These are phyloP conservation scores for Anastrepha ludens DNA, from an alignment of 1,140 invertebrate species.

Conservation along the genomic window DNA sequence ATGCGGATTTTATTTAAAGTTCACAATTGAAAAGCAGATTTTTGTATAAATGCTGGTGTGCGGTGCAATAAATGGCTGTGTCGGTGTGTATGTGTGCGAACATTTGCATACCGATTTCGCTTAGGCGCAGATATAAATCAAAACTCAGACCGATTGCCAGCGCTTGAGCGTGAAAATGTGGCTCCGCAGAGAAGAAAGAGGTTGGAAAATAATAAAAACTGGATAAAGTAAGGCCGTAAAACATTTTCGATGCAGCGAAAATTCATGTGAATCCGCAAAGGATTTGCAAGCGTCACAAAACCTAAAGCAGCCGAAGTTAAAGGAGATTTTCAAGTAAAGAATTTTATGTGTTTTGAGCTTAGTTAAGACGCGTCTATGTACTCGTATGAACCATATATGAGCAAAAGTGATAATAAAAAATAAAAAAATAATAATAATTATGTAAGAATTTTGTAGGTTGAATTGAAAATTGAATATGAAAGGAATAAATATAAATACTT, in stretches of 20 bases:
- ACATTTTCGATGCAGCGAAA: constrained; percentile 15
- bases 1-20: constrained; percentile 40
- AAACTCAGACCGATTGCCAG: constrained; percentile 32
- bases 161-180: constrained; percentile 33
- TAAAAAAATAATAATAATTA: neutral
- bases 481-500: neutral
- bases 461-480: neutral
- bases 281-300: neutral
- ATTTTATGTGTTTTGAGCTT: no score
- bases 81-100: neutral
- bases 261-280: neutral
- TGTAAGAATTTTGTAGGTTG: no score
- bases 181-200: neutral
- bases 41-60: constrained; percentile 6
- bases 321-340: neutral
- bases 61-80: neutral
- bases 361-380: no score
- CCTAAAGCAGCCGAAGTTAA: neutral
- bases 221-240: neutral
- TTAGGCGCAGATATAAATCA: constrained; percentile 27
- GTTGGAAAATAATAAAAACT: constrained; percentile 23
- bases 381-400: no score
- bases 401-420: no score
- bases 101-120: constrained; percentile 38
- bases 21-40: constrained; percentile 41